Percentiles rank a stretch among this genome's conserved stretches.
These are phyloP conservation scores for Oithona nana DNA, from an alignment of 2,888 invertebrate species.

Conservation along the genomic window DNA sequence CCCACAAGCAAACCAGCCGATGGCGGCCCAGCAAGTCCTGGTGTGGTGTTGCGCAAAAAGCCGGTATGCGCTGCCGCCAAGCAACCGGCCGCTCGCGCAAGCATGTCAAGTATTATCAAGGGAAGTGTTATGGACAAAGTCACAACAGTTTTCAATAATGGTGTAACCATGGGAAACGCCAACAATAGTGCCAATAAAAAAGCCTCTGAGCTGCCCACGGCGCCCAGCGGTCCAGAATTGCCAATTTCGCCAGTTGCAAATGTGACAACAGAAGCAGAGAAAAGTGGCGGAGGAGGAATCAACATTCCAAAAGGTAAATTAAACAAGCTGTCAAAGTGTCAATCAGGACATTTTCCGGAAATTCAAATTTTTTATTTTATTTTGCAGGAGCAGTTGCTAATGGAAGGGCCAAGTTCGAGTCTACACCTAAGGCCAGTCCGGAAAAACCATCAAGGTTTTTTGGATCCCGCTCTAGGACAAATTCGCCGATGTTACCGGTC, in stretches of 20 bases:
- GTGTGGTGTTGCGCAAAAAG: background rate
- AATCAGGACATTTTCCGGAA: background rate
- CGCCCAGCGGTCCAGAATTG: background rate
- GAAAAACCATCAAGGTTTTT: conserved; percentile 15
- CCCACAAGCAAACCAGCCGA: no score
- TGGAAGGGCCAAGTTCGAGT: conserved; percentile 15
- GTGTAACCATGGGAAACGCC: conserved; percentile 24
- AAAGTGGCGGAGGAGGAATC: background rate
- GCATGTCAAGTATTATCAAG: conserved; percentile 19
- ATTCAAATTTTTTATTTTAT: background rate
- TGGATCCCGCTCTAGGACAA: background rate
- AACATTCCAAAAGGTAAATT: conserved; percentile 9
- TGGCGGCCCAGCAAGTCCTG: no score
- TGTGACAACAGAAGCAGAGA: background rate
- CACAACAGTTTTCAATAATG: conserved; percentile 65
- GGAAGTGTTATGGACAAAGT: conserved; percentile 67
- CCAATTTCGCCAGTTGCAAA: background rate
- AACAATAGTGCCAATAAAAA: background rate
- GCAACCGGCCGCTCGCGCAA: conserved; percentile 6
- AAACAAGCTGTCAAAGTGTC: no score
- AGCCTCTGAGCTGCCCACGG: background rate
- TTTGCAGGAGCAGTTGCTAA: conserved; percentile 15
- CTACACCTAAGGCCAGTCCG: background rate
- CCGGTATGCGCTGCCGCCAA: background rate
- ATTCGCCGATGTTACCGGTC: conserved; percentile 11